Base-by-base conservation (phyloP, 2,797 vertebrate species). In the Lindbergichthys nudifrons region DNA sequence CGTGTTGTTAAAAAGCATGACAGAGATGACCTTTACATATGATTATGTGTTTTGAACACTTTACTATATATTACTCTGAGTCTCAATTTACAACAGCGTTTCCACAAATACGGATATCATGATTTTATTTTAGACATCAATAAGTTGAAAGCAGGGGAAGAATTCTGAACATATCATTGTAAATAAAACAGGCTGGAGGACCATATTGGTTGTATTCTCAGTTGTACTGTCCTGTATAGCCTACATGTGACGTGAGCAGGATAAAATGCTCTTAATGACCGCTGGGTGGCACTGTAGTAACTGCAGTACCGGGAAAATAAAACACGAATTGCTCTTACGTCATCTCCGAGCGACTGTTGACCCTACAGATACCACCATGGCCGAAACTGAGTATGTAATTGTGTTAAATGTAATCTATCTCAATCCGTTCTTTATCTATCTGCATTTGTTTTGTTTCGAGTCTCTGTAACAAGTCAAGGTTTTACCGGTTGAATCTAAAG, bases 301-400 rank as follows among this genome's bases (percentile, higher is more conserved):
- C 5, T 9, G 13, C 41, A 4, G 58, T 18, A 4, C 3, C 4
- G 42, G 42, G 59, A 23, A 61, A 46, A 46, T 46, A 18, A 46
- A 16, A 18, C 59, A 11, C 21, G 0, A 18, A 6, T 15, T 15
- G 3, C 3, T 13, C 1, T 64, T 57, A 75, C 74, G 65, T 77
- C 78, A 80, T 65, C 9, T 3, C 5, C 0, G 1, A 46, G 66
- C 70, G 77, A 68, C 79, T 10, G 8, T 15, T 1, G 12, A 61
- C 30, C 21, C 52, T 11, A 3, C 3, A 1, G 19, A 3, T 48
- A 51, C 11, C 62, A 75, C 21, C 58, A 84, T 84, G 82, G 82
- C 77, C 0, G 82, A 80, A 54, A 10, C 47, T 2, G 77, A 83
- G 81, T 84, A 74, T 70, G 61, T 72, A 21, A 4, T 30, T 19